Evolutionary conservation across 1,140 invertebrate species (phyloP), one percentile per base, ranked within the genome.

Genomic region (Pomacea maculata): DNA sequence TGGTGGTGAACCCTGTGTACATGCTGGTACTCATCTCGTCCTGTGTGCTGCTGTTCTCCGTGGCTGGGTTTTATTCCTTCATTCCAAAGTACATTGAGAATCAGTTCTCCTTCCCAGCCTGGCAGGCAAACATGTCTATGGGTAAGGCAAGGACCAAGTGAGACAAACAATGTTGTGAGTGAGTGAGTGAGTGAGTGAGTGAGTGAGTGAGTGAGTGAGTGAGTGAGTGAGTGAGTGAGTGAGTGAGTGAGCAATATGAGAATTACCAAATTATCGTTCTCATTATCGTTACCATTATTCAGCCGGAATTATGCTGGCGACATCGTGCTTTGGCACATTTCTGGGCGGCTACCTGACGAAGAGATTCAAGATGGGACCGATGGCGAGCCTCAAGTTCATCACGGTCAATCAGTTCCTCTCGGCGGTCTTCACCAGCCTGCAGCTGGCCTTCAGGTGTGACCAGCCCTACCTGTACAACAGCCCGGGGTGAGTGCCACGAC

Each of bases 391-490:
- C 15, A 83, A 82, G 65, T 25, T 83, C 52, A 67, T 83, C 55
- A 70, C 80, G 11, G 7, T 57, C 17, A 55, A 85, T 11, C 80
- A 75, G 65, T 15, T 63, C 1, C n/a, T 83, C 1, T 83, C 81
- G 9, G 64, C 78, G 5, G 19, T 80, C 9, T 83, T 80, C 52
- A 45, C 54, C n/a, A 10, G n/a, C 0, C 61, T 65, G 15, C 78
- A 79, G 15, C 75, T 86, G 25, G 78, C 84, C 54, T 79, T 87
- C 10, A 83, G 25, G 29, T 88, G 87, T 78, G 83, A 86, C 14
- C 87, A 88, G 74, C 84, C 86, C 6, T 63, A 76, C 19, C 54
- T 87, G 14, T 54, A 85, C 52, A 86, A 86, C 68, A 74, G 75
- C 29, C 80, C 82, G 29, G 81, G 81, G 85, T 86, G 34, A 75